Percentiles rank a stretch among this genome's conserved stretches.
These are phyloP conservation scores for Rotaria socialis DNA, from an alignment of 2,888 invertebrate species.

Conservation along the genomic window DNA sequence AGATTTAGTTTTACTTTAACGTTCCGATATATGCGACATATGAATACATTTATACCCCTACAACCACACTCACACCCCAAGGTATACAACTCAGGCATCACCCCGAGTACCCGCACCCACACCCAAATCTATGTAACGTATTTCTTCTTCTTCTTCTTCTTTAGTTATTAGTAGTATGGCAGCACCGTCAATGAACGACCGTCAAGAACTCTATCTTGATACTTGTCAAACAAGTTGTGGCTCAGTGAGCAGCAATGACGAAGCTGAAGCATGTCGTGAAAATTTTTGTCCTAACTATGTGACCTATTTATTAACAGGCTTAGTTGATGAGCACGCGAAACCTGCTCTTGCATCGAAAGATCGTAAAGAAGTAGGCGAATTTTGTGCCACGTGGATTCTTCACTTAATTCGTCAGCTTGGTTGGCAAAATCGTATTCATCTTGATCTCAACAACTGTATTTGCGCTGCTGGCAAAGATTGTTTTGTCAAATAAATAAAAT, in stretches of 20 bases:
- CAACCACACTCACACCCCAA: no score
- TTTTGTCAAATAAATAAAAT: conserved; percentile 11
- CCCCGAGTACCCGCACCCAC: no score
- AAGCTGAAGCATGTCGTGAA: background rate
- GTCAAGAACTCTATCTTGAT: background rate
- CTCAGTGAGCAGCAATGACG: background rate
- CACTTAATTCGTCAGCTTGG: background rate
- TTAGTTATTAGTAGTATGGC: background rate
- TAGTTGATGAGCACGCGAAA: background rate
- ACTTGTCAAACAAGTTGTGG: conserved; percentile 12
- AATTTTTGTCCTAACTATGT: conserved; percentile 32
- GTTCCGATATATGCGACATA: no score
- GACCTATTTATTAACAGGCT: background rate
- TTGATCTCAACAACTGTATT: background rate
- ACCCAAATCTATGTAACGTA: no score
- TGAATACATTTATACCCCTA: no score
- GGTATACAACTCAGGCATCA: no score
- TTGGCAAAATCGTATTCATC: background rate
- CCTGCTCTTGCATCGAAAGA: background rate
- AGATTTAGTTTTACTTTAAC: no score
- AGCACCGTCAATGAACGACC: background rate
- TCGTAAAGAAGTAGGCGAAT: background rate
- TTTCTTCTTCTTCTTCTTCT: background rate
- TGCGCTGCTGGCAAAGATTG: conserved; percentile 28
- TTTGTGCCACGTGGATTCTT: conserved; percentile 22